Conservation (phyloP, 2,113 vertebrate genomes). For the Phylloscopus trochiloides region DNA sequence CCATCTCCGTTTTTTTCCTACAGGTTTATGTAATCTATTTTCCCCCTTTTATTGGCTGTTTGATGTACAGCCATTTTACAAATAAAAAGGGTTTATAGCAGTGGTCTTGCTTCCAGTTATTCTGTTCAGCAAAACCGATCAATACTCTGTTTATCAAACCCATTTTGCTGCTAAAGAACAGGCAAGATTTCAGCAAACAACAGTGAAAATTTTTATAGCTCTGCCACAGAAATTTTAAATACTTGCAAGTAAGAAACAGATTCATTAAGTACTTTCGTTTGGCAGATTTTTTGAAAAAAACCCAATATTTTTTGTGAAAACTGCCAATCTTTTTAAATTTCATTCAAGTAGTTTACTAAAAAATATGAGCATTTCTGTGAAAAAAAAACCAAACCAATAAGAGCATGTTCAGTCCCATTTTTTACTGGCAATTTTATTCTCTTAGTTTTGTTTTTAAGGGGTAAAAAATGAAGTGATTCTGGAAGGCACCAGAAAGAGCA, state of each 20-base stretch:
- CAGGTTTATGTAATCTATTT: background rate
- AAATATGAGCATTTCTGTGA: background rate
- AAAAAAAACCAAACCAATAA: background rate
- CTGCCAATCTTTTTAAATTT: background rate
- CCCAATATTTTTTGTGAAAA: background rate
- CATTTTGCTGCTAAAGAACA: background rate
- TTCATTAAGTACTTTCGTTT: background rate
- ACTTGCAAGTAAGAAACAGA: background rate
- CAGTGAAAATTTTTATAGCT: background rate
- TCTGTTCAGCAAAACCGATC: background rate
- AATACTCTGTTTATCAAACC: background rate
- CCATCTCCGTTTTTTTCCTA: background rate
- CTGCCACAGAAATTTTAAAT: background rate
- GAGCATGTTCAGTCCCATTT: background rate
- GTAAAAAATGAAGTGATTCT: background rate
- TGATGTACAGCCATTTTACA: background rate
- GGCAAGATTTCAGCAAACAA: background rate
- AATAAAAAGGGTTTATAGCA: background rate
- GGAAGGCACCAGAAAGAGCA: background rate
- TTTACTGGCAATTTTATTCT: background rate
- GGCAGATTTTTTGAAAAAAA: background rate
- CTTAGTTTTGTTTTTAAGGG: background rate
- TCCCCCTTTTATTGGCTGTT: background rate
- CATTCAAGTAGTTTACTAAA: background rate
- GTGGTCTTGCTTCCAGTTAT: background rate